Percentiles rank a stretch among this genome's conserved stretches.
phyloP scores from a whole-genome alignment of 2,113 vertebrate genomes.

The Paracanthobrama guichenoti region DNA sequence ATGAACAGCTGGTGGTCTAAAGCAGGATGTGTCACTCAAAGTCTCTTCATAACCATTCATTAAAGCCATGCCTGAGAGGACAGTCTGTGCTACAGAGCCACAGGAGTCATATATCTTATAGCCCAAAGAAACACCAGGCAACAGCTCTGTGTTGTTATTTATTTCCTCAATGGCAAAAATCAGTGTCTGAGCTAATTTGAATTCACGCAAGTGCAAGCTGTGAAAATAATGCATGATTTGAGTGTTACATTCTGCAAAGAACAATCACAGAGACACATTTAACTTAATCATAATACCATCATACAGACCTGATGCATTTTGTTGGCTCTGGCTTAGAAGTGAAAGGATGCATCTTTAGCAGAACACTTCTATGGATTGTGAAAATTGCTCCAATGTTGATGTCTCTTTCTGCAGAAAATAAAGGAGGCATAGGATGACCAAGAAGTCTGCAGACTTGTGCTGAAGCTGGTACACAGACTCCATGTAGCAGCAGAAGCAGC shows the following conservation, averaged over 20 bases:
- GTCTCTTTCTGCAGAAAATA: constrained; percentile 35
- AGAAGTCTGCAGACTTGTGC: constrained; percentile 25
- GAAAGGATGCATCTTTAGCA: constrained; percentile 35
- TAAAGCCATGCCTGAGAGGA: constrained; percentile 69
- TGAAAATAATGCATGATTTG: not conserved
- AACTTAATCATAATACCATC: not conserved
- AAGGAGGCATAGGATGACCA: constrained; percentile 22
- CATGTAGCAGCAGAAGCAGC: not conserved
- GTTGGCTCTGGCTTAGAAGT: constrained; percentile 42
- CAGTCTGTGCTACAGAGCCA: constrained; percentile 59
- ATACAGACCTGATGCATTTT: constrained; percentile 36
- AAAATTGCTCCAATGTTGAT: constrained; percentile 53
- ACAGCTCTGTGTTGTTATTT: constrained; percentile 66
- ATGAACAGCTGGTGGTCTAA: constrained; percentile 52
- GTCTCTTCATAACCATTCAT: constrained; percentile 64
- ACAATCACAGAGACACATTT: too few species aligned
- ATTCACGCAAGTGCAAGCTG: constrained; percentile 73
- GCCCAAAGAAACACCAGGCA: constrained; percentile 71
- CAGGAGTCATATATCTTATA: constrained; percentile 77
- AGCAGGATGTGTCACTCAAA: constrained; percentile 57
- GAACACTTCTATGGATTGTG: constrained; percentile 42
- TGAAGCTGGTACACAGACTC: not conserved
- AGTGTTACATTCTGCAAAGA: not conserved
- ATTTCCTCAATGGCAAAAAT: constrained; percentile 78
- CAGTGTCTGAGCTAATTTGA: constrained; percentile 74